A percentile compares a stretch with the other conserved stretches of the same genome.
These are phyloP conservation scores for Diaperis boleti DNA, from an alignment of 2,888 invertebrate genomes.

Conservation along the genomic window DNA sequence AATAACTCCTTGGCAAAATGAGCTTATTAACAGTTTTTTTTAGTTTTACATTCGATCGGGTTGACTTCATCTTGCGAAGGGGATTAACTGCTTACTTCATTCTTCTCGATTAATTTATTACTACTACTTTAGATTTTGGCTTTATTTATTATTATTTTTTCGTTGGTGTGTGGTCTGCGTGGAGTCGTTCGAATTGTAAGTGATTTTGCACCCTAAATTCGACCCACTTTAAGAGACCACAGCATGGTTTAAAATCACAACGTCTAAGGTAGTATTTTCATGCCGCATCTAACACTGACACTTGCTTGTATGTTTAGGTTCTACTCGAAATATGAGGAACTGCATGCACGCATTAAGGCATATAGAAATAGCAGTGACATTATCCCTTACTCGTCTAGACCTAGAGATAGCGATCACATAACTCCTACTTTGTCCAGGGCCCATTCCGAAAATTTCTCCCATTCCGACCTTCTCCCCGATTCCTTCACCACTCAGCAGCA, in stretches of 20 bases:
- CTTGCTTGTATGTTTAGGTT: slow-evolving; percentile 73
- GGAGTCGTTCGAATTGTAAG: not conserved
- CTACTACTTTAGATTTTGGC: slow-evolving; percentile 44
- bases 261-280: slow-evolving; percentile 58
- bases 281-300: slow-evolving; percentile 56
- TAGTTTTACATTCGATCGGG: slow-evolving; percentile 16
- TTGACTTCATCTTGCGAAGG: slow-evolving; percentile 45
- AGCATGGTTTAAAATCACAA: slow-evolving; percentile 35
- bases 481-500: slow-evolving; percentile 58
- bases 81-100: slow-evolving; percentile 39
- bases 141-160: slow-evolving; percentile 14
- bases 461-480: slow-evolving; percentile 59
- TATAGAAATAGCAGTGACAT: slow-evolving; percentile 78
- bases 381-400: slow-evolving; percentile 54
- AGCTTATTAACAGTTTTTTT: slow-evolving; percentile 40
- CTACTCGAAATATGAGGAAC: slow-evolving; percentile 89
- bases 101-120: slow-evolving; percentile 39
- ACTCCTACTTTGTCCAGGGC: slow-evolving; percentile 54
- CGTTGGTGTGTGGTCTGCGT: slow-evolving; percentile 12
- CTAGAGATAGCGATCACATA: slow-evolving; percentile 78
- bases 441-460: slow-evolving; percentile 60
- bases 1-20: slow-evolving; percentile 62
- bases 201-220: too few species aligned
- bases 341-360: slow-evolving; percentile 90
- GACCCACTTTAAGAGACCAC: too few species aligned